These are phyloP conservation scores for Pocota personata DNA, from an alignment of 2,888 invertebrate species.

Conservation along the genomic window DNA sequence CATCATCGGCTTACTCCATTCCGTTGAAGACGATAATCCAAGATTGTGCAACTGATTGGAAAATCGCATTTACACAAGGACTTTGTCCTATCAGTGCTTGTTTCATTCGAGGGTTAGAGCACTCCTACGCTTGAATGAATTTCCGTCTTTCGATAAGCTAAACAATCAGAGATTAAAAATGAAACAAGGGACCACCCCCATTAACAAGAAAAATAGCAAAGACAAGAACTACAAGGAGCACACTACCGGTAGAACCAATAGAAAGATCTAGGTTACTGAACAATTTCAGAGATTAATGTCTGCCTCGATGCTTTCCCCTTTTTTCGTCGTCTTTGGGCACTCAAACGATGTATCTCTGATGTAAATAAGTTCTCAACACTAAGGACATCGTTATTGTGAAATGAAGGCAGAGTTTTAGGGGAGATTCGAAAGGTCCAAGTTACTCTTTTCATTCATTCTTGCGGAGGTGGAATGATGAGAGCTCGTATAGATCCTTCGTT, in stretches of 20 bases:
- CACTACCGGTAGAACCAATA: background rate
- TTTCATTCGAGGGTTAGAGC: background rate
- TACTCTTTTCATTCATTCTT: background rate
- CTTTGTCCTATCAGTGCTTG: conserved; percentile 22
- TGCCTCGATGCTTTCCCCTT: background rate
- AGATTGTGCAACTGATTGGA: conserved; percentile 62
- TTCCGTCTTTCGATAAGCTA: conserved; percentile 31
- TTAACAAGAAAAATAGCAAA: background rate
- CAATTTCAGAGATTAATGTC: conserved; percentile 39
- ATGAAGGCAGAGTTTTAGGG: background rate
- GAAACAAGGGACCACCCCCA: background rate
- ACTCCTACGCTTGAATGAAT: conserved; percentile 31
- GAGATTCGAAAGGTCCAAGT: background rate
- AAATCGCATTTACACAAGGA: conserved; percentile 62
- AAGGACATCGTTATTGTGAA: conserved; percentile 29
- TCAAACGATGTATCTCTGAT: background rate
- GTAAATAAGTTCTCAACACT: conserved; percentile 34
- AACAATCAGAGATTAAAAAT: conserved; percentile 36
- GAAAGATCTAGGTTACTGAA: conserved; percentile 5
- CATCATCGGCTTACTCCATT: conserved; percentile 6
- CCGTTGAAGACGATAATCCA: background rate
- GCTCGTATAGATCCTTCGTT: background rate
- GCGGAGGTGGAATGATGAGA: background rate
- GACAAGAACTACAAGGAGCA: background rate
- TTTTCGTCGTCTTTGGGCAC: background rate